Evolutionary conservation across 2,113 vertebrate species (phyloP).

Genomic region (Atherinomorus stipes): DNA sequence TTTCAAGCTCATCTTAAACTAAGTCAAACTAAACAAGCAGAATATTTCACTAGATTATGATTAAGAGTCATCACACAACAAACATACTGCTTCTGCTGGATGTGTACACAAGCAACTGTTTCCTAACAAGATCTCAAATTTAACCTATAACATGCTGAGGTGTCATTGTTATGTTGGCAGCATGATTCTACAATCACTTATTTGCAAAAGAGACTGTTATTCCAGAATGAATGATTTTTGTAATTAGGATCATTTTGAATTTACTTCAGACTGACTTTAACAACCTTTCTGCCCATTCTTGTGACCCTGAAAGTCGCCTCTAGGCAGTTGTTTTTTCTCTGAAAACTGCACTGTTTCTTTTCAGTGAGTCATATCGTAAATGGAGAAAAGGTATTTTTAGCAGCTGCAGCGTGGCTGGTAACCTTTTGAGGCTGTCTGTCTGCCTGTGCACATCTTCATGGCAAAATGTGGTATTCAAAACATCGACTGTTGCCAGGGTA

Average conservation of each 20-base stretch:
- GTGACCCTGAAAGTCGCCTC: not conserved
- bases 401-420: no score
- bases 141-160: not conserved
- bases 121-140: no score
- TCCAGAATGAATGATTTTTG: no score
- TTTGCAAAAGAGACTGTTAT: no score
- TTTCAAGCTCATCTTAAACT: not conserved
- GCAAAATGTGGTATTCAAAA: no score
- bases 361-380: not conserved
- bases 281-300: not conserved
- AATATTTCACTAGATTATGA: not conserved
- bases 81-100: not conserved
- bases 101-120: no score
- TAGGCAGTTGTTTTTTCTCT: not conserved
- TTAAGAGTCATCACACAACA: not conserved
- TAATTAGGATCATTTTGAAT: no score
- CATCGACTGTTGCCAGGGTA: no score
- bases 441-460: no score
- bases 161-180: not conserved
- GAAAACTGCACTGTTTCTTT: slow-evolving; percentile 9
- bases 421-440: no score
- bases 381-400: not conserved
- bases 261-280: no score
- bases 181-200: no score
- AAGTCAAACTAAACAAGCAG: not conserved